phyloP scores from a whole-genome alignment of 2,888 invertebrate genomes.

The Mechanitis mazaeus region DNA sequence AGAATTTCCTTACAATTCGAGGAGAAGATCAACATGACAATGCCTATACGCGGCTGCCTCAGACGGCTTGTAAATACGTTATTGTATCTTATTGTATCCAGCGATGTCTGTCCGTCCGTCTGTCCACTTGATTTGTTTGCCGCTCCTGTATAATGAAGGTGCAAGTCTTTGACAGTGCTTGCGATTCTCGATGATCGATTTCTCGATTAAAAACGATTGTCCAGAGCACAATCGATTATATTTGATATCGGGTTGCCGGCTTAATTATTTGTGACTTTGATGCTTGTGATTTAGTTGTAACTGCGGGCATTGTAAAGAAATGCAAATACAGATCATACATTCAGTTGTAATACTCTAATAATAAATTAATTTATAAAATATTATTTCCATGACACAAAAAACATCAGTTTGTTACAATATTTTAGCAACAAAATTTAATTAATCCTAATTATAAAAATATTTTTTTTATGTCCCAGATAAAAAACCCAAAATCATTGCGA shows the following conservation, averaged over 20 bases:
- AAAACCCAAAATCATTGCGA: too few species aligned
- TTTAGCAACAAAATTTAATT: too few species aligned
- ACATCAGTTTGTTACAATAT: too few species aligned
- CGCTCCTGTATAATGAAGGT: slow-evolving; percentile 67
- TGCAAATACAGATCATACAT: slow-evolving; percentile 2
- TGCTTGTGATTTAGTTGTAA: slow-evolving; percentile 24
- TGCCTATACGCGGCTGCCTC: slow-evolving; percentile 40
- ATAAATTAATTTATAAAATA: too few species aligned
- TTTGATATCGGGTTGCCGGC: slow-evolving; percentile 36
- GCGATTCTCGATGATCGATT: slow-evolving; percentile 53
- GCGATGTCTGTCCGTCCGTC: slow-evolving; percentile 58
- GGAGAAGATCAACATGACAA: slow-evolving; percentile 29
- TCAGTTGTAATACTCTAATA: too few species aligned
- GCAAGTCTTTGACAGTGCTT: slow-evolving; percentile 52
- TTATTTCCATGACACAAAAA: too few species aligned
- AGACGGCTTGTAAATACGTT: slow-evolving; percentile 61
- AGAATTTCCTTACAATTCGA: slow-evolving; percentile 28
- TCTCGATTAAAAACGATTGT: slow-evolving; percentile 51
- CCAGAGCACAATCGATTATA: slow-evolving; percentile 53
- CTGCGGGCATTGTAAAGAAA: slow-evolving; percentile 6
- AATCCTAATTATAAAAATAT: too few species aligned
- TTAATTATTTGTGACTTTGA: slow-evolving; percentile 46
- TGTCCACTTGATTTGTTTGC: slow-evolving; percentile 57
- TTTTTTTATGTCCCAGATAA: background rate
- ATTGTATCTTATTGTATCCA: slow-evolving; percentile 47